Conservation (phyloP, 2,113 vertebrate genomes). For the Perca schrenkii region DNA sequence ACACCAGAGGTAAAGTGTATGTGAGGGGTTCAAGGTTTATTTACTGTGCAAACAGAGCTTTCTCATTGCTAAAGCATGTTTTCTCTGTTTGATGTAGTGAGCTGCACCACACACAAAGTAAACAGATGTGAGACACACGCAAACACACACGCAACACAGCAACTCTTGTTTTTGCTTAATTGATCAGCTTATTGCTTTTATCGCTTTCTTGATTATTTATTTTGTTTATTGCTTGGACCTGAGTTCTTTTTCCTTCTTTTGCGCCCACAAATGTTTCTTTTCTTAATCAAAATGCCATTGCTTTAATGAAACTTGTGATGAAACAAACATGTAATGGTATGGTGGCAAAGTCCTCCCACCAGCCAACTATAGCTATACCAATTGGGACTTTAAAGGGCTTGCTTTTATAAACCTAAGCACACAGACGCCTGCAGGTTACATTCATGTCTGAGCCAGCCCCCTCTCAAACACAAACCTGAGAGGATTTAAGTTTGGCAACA, state of each 20-base stretch:
- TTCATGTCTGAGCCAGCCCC: slow-evolving; percentile 53
- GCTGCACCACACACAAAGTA: slow-evolving; percentile 8
- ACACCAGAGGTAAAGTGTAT: slow-evolving; percentile 10
- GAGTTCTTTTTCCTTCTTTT: background rate
- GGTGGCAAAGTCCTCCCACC: background rate
- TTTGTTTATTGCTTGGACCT: background rate
- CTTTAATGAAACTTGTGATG: background rate
- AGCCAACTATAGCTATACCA: background rate
- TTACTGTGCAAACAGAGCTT: slow-evolving; percentile 55
- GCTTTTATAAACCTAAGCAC: background rate
- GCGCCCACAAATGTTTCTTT: background rate
- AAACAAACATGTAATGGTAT: background rate
- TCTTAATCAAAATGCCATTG: background rate
- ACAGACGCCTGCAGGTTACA: slow-evolving; percentile 27
- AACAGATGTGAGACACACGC: slow-evolving; percentile 30
- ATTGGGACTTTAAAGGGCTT: background rate
- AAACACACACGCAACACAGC: background rate
- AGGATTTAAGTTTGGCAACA: slow-evolving; percentile 48
- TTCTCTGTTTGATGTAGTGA: slow-evolving; percentile 37
- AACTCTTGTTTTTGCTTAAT: slow-evolving; percentile 22
- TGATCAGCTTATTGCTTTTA: background rate
- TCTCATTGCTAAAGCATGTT: slow-evolving; percentile 30
- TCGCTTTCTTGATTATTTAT: background rate
- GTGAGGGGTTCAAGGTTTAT: slow-evolving; percentile 36
- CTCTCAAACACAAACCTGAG: slow-evolving; percentile 10